phyloP scores from a whole-genome alignment of 2,113 vertebrate species.

The Mugil cephalus region DNA sequence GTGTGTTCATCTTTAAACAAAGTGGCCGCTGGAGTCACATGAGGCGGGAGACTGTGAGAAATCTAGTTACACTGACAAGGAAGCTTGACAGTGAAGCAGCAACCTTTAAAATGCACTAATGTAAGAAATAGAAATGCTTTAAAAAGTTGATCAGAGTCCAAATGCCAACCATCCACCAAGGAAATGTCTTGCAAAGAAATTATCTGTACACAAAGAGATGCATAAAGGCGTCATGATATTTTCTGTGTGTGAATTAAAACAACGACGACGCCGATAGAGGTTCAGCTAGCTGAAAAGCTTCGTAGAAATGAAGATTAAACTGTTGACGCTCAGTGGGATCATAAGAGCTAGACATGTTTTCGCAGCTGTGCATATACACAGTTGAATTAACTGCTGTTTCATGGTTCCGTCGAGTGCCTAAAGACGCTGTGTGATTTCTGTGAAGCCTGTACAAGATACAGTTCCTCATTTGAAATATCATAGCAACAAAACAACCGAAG shows the following conservation, averaged over 20 bases:
- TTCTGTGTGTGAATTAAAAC: too few species aligned
- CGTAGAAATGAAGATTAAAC: not conserved
- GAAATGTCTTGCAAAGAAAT: too few species aligned
- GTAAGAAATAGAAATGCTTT: not conserved
- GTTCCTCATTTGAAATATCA: too few species aligned
- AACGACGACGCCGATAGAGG: not conserved
- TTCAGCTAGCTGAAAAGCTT: not conserved
- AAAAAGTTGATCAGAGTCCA: not conserved
- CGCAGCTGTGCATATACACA: not conserved
- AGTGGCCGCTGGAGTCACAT: not conserved
- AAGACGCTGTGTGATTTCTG: not conserved
- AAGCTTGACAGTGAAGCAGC: not conserved
- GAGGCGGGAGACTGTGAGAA: constrained; percentile 9
- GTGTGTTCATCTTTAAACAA: not conserved
- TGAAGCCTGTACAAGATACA: too few species aligned
- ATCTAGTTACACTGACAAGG: not conserved
- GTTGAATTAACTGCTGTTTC: not conserved
- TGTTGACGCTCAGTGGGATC: constrained; percentile 3
- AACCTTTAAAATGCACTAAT: not conserved
- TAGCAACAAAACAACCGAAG: too few species aligned
- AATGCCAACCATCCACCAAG: too few species aligned
- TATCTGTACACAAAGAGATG: too few species aligned
- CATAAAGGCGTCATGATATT: too few species aligned
- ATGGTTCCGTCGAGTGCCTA: not conserved
- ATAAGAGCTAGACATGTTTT: not conserved